phyloP scores from a whole-genome alignment of 1,140 invertebrate genomes.

The Meloidogyne floridensis region DNA sequence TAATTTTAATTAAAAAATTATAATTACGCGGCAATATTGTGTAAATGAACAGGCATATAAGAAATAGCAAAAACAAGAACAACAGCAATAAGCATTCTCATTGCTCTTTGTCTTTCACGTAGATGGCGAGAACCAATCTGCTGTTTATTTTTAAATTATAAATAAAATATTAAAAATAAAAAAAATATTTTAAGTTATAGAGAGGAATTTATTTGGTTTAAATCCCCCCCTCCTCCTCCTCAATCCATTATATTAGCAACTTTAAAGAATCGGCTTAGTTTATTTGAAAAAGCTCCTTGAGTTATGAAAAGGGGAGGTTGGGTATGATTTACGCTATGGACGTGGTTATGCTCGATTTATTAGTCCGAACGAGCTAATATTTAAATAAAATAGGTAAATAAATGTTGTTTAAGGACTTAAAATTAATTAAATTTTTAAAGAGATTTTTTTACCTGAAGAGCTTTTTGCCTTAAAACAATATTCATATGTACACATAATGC shows the following conservation, averaged over 20 bases:
- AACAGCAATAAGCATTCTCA: slow-evolving; percentile 58
- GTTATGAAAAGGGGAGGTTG: too few species aligned
- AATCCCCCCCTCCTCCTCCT: too few species aligned
- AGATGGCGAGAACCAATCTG: slow-evolving; percentile 57
- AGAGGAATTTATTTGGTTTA: too few species aligned
- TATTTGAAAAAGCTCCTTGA: too few species aligned
- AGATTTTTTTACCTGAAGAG: slow-evolving; percentile 42
- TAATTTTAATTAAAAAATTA: neutral
- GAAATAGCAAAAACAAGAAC: slow-evolving; percentile 56
- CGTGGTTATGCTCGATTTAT: too few species aligned
- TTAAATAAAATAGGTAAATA: too few species aligned
- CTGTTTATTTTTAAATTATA: neutral
- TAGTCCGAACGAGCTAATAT: too few species aligned
- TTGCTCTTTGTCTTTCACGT: slow-evolving; percentile 54
- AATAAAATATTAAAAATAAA: neutral
- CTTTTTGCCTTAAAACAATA: slow-evolving; percentile 50
- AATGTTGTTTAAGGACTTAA: too few species aligned
- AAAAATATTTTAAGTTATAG: neutral
- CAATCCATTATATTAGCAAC: too few species aligned
- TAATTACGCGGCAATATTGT: slow-evolving; percentile 54
- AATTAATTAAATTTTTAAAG: too few species aligned
- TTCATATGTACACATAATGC: slow-evolving; percentile 60
- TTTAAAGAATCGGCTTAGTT: too few species aligned
- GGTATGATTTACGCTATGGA: too few species aligned
- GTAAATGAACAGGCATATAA: slow-evolving; percentile 61